Evolutionary conservation across 2,888 invertebrate species (phyloP).

Genomic region (Encarsia formosa): DNA sequence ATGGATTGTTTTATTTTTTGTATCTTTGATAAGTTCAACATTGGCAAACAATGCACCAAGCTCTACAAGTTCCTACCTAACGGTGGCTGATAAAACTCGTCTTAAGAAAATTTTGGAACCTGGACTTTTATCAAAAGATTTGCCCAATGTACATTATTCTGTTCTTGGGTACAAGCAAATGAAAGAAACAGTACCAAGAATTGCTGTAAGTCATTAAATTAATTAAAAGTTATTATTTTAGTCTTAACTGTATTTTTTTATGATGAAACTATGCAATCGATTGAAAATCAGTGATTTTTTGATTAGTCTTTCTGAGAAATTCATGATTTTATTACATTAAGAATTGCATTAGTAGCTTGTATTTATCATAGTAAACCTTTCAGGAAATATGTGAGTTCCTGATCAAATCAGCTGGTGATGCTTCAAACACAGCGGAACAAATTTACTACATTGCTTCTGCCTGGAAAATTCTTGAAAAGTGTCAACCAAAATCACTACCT

Average conservation of each 20-base stretch:
- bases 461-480: constrained; percentile 59
- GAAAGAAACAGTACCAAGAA: constrained; percentile 57
- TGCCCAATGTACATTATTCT: constrained; percentile 68
- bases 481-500: constrained; percentile 55
- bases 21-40: constrained; percentile 19
- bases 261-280: constrained; percentile 37
- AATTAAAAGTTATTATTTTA: not conserved
- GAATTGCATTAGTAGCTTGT: too few relatives aligned
- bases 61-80: constrained; percentile 46
- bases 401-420: constrained; percentile 44
- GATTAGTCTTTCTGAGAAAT: constrained; percentile 49
- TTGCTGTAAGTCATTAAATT: constrained; percentile 52
- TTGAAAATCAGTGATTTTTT: constrained; percentile 36
- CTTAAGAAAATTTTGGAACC: constrained; percentile 43
- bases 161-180: constrained; percentile 68
- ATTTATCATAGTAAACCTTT: constrained; percentile 22
- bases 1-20: constrained; percentile 27
- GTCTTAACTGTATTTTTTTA: constrained; percentile 2
- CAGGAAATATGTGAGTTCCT: constrained; percentile 54
- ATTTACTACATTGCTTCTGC: constrained; percentile 65
- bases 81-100: constrained; percentile 40
- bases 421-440: constrained; percentile 49
- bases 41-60: constrained; percentile 34
- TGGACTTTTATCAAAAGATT: constrained; percentile 53
- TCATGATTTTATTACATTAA: not conserved